Base-by-base conservation (phyloP, 1,140 invertebrate genomes). In the Meloidogyne exigua region DNA sequence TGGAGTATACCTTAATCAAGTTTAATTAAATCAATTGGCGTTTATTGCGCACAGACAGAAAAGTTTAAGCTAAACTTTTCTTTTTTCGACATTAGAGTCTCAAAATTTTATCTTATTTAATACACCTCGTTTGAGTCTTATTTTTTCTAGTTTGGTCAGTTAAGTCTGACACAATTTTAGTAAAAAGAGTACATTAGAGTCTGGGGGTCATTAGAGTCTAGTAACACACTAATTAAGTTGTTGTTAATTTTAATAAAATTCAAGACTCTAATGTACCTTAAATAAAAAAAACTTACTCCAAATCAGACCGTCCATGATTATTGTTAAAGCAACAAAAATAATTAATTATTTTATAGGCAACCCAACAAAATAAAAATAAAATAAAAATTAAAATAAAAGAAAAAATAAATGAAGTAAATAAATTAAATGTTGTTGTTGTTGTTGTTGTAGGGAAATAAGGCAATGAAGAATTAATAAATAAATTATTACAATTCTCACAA, bases 401-500 rank as follows among this genome's bases (percentile, higher is more conserved):
- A 28, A 18, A 0, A 9, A 67, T 21, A 15, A 66, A 66, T 25
- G 23, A 66, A 15, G 13, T 66, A 25, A 26, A 67, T 7, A 26
- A 28, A 28, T 67, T 26, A 26, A 36, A 21, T 42, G 39, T 42
- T 44, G 12, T 44, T 44, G 42, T 57, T 69, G 28, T 57, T 57
- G 49, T 57, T 4, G 18, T n/a, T 2, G 49, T n/a, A n/a, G n/a
- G 13, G 13, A 10, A 11, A 49, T 12, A 57, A 57, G 49, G 7
- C 13, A 57, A 57, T n/a, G 49, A 12, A 9, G 18, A n/a, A 57
- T 13, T 44, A 15, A 44, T 15, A 15, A 42, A 42, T 44, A 15
- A 44, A n/a, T n/a, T n/a, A n/a, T n/a, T n/a, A 69, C 80, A 82
- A 63, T 81, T 77, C 63, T 82, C 80, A 67, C 83, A 83, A 10